Percentiles rank a stretch among this genome's conserved stretches.
These are phyloP conservation scores for Ichneumon xanthorius DNA, from an alignment of 2,888 invertebrate species.

Conservation along the genomic window DNA sequence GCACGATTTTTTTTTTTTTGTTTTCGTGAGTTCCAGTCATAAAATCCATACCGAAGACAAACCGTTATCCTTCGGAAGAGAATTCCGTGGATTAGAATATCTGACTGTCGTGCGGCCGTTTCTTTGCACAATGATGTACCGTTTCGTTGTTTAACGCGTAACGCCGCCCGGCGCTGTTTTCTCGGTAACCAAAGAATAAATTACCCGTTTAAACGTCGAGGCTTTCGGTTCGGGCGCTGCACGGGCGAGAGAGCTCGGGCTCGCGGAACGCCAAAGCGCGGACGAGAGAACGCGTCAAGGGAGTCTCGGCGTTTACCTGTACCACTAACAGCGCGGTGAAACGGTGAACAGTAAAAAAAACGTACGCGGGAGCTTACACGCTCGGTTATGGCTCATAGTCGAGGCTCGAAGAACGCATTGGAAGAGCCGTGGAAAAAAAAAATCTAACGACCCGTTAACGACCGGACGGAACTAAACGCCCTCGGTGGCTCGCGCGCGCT, in stretches of 20 bases:
- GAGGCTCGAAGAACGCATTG: constrained; percentile 2
- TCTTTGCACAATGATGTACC: constrained; percentile 31
- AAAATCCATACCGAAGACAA: background rate
- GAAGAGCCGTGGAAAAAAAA: background rate
- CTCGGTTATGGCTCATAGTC: constrained; percentile 27
- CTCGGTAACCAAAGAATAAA: constrained; percentile 55
- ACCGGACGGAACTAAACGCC: constrained; percentile 57
- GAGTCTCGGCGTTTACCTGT: constrained; percentile 17
- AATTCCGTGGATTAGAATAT: background rate
- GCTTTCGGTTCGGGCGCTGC: constrained; percentile 7
- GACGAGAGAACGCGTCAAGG: constrained; percentile 1
- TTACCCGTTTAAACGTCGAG: constrained; percentile 19
- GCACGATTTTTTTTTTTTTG: no score
- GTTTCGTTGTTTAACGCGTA: constrained; percentile 43
- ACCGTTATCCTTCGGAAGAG: background rate
- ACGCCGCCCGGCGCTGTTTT: constrained; percentile 41
- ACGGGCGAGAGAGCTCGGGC: background rate
- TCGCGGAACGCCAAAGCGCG: background rate
- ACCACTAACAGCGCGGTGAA: constrained; percentile 43
- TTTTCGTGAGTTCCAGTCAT: background rate
- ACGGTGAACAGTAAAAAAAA: constrained; percentile 25
- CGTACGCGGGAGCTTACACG: constrained; percentile 22
- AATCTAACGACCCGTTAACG: constrained; percentile 63
- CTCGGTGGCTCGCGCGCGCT: constrained; percentile 33
- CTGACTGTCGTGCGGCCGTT: background rate